Conservation (phyloP, 2,113 vertebrate genomes). For the Lagopus muta region DNA sequence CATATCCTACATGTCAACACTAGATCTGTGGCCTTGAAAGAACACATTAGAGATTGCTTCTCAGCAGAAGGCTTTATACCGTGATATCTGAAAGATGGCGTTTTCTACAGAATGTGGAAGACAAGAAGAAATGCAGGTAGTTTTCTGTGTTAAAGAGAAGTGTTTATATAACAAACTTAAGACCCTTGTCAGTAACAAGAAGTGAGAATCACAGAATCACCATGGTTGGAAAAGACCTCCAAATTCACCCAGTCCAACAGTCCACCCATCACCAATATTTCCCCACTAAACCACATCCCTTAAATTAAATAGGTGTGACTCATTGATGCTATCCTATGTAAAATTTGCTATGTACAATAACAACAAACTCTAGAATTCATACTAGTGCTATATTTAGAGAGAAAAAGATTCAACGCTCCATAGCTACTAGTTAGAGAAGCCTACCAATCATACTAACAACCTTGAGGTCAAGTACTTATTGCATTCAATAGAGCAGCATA, state of each 20-base stretch:
- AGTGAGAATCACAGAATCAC: no score
- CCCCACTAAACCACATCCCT: no score
- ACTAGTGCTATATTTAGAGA: background rate
- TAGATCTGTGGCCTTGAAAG: accelerated
- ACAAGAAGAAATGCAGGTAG: background rate
- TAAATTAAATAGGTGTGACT: background rate
- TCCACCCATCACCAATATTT: no score
- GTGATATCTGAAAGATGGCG: background rate
- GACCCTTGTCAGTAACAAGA: background rate
- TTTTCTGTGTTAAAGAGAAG: background rate
- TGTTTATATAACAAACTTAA: background rate
- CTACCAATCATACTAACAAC: background rate
- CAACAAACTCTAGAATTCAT: background rate
- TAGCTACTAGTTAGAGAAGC: background rate
- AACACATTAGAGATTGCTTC: background rate
- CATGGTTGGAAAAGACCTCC: no score
- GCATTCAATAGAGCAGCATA: background rate
- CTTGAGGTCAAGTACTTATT: background rate
- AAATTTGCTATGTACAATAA: background rate
- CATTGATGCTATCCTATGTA: background rate
- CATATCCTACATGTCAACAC: accelerated
- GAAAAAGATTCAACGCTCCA: background rate
- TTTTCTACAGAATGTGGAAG: background rate
- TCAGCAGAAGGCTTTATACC: background rate
- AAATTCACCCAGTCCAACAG: no score